Evolutionary conservation across 2,113 vertebrate species (phyloP).

Genomic region (Poeciliopsis occidentalis): DNA sequence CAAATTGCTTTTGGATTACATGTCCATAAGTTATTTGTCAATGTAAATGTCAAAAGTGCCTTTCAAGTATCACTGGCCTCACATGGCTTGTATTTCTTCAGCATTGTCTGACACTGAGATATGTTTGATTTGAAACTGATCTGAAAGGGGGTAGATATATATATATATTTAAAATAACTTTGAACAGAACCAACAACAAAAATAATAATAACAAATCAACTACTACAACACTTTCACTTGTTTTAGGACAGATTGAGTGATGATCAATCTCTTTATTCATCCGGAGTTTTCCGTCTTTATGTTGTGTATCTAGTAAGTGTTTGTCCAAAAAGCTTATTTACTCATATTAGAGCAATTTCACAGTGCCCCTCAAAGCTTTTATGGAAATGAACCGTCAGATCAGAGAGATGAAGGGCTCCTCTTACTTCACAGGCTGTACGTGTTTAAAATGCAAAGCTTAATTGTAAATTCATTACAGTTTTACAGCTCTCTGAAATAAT

Average conservation of each 20-base stretch:
- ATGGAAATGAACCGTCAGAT: slow-evolving; percentile 32
- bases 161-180: rapidly evolving
- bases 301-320: slow-evolving; percentile 6
- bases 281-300: not conserved
- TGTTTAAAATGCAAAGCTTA: slow-evolving; percentile 5
- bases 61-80: no score
- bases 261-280: not conserved
- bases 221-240: not conserved
- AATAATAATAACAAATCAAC: not conserved
- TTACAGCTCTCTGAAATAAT: not conserved
- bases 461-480: not conserved
- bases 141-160: not conserved
- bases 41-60: no score
- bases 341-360: slow-evolving; percentile 7
- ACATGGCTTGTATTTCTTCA: not conserved
- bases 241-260: not conserved
- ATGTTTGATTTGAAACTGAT: no score
- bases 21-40: no score
- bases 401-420: no score
- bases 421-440: slow-evolving; percentile 5
- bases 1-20: no score
- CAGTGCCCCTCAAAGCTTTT: slow-evolving; percentile 17
- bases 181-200: not conserved
- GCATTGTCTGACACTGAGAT: not conserved
- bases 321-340: slow-evolving; percentile 17